These are phyloP conservation scores for Antheraea yamamai DNA, from an alignment of 2,888 invertebrate species.

Conservation along the genomic window DNA sequence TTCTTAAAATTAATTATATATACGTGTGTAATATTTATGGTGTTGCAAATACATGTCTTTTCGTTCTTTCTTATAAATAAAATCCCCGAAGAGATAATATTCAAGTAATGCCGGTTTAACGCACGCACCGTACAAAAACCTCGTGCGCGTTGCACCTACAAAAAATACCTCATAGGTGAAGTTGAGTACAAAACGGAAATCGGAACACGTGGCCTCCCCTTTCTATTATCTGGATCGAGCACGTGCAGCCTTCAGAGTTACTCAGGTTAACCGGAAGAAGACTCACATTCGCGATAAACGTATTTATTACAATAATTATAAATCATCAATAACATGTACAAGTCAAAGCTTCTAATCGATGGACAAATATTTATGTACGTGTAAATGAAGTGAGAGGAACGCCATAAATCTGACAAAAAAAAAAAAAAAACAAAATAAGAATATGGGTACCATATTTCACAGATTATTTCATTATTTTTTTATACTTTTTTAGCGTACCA, in stretches of 20 bases:
- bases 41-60: no score
- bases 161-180: constrained; percentile 11
- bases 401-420: no score
- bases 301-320: neutral
- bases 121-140: neutral
- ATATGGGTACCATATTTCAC: no score
- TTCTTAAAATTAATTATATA: no score
- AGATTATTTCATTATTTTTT: no score
- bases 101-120: neutral
- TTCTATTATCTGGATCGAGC: constrained; percentile 12
- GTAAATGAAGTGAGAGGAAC: no score
- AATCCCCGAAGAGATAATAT: neutral
- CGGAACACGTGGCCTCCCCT: constrained; percentile 14
- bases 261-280: neutral
- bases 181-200: constrained; percentile 12
- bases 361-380: no score
- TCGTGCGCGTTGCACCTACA: constrained; percentile 8
- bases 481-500: no score
- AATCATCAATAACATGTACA: neutral
- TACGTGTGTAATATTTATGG: no score
- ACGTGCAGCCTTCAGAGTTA: constrained; percentile 6
- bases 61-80: neutral
- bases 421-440: no score
- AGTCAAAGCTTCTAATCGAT: no score
- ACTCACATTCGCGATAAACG: neutral